These are phyloP conservation scores for Ophioderma brevispina DNA, from an alignment of 35 echinoderm and acorn worm species.

Conservation along the genomic window DNA sequence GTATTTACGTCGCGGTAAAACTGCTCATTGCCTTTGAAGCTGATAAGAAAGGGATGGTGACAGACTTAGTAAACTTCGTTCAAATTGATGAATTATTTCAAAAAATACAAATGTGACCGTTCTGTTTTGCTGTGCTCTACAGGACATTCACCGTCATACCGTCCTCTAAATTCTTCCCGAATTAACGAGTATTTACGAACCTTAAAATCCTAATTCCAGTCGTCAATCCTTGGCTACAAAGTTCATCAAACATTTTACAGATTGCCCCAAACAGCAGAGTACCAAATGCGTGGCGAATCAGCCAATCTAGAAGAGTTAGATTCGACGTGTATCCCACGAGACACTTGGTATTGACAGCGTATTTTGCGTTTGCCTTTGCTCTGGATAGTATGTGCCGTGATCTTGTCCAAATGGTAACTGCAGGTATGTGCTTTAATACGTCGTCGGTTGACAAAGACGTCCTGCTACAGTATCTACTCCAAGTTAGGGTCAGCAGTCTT, in stretches of 20 bases:
- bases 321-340: conserved; percentile 49
- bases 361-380: conserved; percentile 71
- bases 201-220: conserved; percentile 33
- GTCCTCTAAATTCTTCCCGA: conserved; percentile 38
- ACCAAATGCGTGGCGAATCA: background rate
- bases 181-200: conserved; percentile 73
- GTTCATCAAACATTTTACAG: conserved; percentile 60
- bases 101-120: no score
- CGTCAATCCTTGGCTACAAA: conserved; percentile 78
- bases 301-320: conserved; percentile 20
- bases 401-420: background rate
- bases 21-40: no score
- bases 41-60: no score
- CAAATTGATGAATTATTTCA: no score
- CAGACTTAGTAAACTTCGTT: no score
- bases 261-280: background rate
- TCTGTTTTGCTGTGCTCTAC: no score
- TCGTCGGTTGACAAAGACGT: conserved; percentile 29
- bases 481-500: conserved; percentile 46
- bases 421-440: conserved; percentile 42
- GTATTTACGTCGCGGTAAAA: no score
- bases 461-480: conserved; percentile 45
- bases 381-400: conserved; percentile 62
- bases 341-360: conserved; percentile 78
- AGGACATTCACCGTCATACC: conserved; percentile 66